These are phyloP conservation scores for Tupaia chinensis DNA, from an alignment of 2,113 vertebrate species.

Conservation along the genomic window DNA sequence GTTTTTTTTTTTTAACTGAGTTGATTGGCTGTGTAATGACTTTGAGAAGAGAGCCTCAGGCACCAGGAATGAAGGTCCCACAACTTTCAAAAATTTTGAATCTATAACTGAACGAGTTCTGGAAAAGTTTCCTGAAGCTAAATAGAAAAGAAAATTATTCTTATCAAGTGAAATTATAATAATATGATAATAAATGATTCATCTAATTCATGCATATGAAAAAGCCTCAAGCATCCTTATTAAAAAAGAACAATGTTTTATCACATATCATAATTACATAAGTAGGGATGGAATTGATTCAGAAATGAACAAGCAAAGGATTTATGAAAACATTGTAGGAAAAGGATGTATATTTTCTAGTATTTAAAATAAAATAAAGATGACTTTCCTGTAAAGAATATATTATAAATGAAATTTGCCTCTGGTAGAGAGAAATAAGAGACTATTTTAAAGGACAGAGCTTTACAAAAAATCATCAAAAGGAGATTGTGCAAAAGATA, in stretches of 20 bases:
- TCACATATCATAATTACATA: constrained; percentile 42
- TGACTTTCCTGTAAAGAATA: neutral
- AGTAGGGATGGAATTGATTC: constrained; percentile 23
- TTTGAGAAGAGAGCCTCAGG: neutral
- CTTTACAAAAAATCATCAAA: neutral
- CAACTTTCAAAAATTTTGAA: constrained; percentile 19
- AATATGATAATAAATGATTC: constrained; percentile 68
- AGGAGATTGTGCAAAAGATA: neutral
- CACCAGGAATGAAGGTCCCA: neutral
- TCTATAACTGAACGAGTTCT: constrained; percentile 3
- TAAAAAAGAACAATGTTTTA: constrained; percentile 56
- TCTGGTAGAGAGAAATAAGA: neutral
- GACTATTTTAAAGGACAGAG: neutral
- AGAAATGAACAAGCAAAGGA: neutral
- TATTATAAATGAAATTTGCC: neutral
- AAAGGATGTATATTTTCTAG: neutral
- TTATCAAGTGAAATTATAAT: constrained; percentile 64
- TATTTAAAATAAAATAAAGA: neutral
- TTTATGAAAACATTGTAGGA: constrained; percentile 2
- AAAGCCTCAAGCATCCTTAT: constrained; percentile 61
- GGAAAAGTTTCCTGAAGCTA: constrained; percentile 61
- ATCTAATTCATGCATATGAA: constrained; percentile 53
- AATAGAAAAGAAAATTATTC: constrained; percentile 64
- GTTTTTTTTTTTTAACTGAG: neutral
- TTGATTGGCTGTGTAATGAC: neutral